phyloP scores from a whole-genome alignment of 2,113 vertebrate species.

The Nansenia antarctica region DNA sequence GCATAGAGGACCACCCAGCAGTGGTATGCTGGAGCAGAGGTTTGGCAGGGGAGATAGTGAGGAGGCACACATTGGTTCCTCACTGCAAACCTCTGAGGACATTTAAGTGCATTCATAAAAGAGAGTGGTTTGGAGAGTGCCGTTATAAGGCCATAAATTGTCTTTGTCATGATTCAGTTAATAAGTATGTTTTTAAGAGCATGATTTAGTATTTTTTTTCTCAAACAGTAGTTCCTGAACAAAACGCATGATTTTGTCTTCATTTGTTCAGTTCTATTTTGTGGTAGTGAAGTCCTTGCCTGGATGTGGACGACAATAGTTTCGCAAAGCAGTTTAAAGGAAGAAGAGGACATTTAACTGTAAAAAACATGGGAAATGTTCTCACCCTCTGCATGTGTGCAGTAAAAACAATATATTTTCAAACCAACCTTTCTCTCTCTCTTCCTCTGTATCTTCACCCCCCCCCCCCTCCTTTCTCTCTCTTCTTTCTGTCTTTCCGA shows the following conservation, averaged over 20 bases:
- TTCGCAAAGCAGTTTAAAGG: no score
- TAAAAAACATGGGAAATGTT: not conserved
- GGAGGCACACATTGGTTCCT: not conserved
- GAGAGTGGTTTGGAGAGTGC: conserved; percentile 15
- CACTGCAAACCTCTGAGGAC: not conserved
- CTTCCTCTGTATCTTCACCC: no score
- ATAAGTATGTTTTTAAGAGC: not conserved
- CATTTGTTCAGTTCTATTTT: not conserved
- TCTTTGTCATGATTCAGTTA: conserved; percentile 7
- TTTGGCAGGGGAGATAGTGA: conserved; percentile 14
- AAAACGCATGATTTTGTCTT: not conserved
- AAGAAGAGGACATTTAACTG: not conserved
- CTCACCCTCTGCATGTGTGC: not conserved
- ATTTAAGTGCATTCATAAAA: conserved; percentile 22
- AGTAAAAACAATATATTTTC: not conserved
- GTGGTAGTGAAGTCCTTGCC: not conserved
- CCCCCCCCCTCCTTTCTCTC: not conserved
- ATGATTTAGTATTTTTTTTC: not conserved
- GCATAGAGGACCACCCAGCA: conserved; percentile 39
- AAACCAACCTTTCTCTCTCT: not conserved
- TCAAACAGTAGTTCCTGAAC: not conserved
- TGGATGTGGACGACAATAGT: not conserved
- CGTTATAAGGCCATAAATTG: not conserved
- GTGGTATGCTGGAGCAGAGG: conserved; percentile 8
- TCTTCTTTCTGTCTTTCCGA: not conserved